A percentile compares a stretch with the other conserved stretches of the same genome.
Conservation (phyloP, 2,888 invertebrate species). For the Zelleria hepariella region DNA sequence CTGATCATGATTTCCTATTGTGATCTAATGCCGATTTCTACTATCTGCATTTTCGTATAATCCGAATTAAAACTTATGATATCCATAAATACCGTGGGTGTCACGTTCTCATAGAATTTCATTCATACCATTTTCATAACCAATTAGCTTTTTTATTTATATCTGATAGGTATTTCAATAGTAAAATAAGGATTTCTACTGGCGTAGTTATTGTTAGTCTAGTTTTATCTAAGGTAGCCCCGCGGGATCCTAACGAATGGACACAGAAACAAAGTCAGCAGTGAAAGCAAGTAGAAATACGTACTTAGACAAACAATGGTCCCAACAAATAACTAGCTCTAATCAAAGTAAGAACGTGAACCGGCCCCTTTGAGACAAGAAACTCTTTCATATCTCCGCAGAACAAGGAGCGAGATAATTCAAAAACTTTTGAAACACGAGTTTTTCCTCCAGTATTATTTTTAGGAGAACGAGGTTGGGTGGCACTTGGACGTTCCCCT, state of each 20-base stretch:
- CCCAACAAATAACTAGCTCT: slow-evolving; percentile 31
- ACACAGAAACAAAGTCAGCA: background rate
- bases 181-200: background rate
- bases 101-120: no score
- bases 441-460: slow-evolving; percentile 17
- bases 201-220: background rate
- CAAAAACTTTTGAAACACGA: slow-evolving; percentile 29
- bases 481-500: background rate
- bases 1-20: no score
- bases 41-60: no score
- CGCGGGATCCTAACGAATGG: background rate
- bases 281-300: background rate
- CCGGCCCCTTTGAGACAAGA: slow-evolving; percentile 41
- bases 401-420: slow-evolving; percentile 25
- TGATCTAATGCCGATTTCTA: no score
- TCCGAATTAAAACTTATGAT: no score
- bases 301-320: slow-evolving; percentile 14
- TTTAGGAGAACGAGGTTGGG: background rate
- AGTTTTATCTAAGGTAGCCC: background rate
- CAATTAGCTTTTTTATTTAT: no score
- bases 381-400: slow-evolving; percentile 35
- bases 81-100: no score
- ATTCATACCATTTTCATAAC: no score
- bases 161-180: no score
- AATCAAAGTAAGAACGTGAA: slow-evolving; percentile 49